These are phyloP conservation scores for Chymomyza fuscimana DNA, from an alignment of 2,888 invertebrate species.

Conservation along the genomic window DNA sequence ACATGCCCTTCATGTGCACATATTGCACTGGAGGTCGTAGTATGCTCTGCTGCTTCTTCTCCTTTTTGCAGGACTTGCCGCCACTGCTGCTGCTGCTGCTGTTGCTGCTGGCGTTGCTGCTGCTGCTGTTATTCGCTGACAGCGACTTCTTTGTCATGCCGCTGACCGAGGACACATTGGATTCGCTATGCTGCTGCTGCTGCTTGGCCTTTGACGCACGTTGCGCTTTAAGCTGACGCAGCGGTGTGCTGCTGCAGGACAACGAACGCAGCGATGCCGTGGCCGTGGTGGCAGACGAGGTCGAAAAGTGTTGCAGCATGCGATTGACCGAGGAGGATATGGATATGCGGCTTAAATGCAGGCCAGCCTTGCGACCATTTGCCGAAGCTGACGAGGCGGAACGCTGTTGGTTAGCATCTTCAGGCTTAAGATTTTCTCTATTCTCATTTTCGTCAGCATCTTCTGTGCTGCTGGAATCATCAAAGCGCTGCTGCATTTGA, in stretches of 20 bases:
- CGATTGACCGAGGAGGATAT: conserved; percentile 84
- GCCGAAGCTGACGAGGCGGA: conserved; percentile 50
- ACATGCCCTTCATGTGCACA: conserved; percentile 89
- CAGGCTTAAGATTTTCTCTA: conserved; percentile 25
- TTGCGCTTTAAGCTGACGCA: conserved; percentile 54
- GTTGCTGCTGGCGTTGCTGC: conserved; percentile 38
- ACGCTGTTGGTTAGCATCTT: conserved; percentile 27
- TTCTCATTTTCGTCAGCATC: conserved; percentile 46
- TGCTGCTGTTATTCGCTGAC: conserved; percentile 52
- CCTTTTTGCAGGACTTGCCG: conserved; percentile 60
- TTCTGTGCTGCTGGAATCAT: conserved; percentile 45
- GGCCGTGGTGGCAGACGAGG: conserved; percentile 79
- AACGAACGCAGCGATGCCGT: conserved; percentile 82
- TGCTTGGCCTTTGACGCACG: conserved; percentile 15
- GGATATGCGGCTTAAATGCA: conserved; percentile 79
- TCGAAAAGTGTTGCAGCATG: conserved; percentile 85
- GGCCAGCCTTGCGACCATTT: conserved; percentile 55
- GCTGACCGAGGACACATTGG: conserved; percentile 23
- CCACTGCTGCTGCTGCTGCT: conserved; percentile 23
- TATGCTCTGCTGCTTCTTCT: conserved; percentile 84
- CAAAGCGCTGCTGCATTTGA: conserved; percentile 52
- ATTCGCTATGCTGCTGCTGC: conserved; percentile 11
- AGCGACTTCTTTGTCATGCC: conserved; percentile 44
- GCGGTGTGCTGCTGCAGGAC: conserved; percentile 82
- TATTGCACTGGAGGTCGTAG: conserved; percentile 89